Conservation (phyloP, 2,888 invertebrate species). For the Drosophila mulleri region DNA sequence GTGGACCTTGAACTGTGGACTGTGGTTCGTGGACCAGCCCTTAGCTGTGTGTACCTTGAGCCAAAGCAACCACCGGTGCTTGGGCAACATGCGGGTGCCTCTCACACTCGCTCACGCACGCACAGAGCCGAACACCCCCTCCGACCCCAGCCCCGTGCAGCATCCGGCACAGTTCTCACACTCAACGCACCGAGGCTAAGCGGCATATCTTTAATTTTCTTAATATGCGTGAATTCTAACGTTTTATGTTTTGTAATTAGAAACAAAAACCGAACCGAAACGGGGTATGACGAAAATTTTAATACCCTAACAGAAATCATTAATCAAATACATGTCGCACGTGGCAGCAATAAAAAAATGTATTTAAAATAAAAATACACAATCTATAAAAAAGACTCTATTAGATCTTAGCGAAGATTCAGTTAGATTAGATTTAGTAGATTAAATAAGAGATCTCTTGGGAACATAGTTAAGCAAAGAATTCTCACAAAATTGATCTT, state of each 20-base stretch:
- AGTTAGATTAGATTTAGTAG: no score
- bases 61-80: slow-evolving; percentile 63
- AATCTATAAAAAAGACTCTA: neutral
- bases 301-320: slow-evolving; percentile 26
- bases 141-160: slow-evolving; percentile 46
- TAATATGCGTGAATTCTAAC: slow-evolving; percentile 81
- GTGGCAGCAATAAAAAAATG: neutral
- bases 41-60: slow-evolving; percentile 46
- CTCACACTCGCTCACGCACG: slow-evolving; percentile 14
- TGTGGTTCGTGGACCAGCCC: slow-evolving; percentile 3
- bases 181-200: slow-evolving; percentile 41
- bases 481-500: no score
- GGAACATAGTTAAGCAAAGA: no score
- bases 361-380: neutral
- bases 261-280: slow-evolving; percentile 42
- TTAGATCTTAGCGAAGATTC: neutral
- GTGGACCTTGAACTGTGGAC: neutral
- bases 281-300: slow-evolving; percentile 1
- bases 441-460: no score
- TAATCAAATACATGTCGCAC: slow-evolving; percentile 30
- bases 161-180: slow-evolving; percentile 79
- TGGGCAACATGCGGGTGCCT: slow-evolving; percentile 62
- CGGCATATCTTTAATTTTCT: slow-evolving; percentile 79
- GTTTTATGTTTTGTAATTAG: slow-evolving; percentile 79
- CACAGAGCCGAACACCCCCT: slow-evolving; percentile 14